Conservation (phyloP, 2,797 vertebrate species). For the Acipenser transmontanus region DNA sequence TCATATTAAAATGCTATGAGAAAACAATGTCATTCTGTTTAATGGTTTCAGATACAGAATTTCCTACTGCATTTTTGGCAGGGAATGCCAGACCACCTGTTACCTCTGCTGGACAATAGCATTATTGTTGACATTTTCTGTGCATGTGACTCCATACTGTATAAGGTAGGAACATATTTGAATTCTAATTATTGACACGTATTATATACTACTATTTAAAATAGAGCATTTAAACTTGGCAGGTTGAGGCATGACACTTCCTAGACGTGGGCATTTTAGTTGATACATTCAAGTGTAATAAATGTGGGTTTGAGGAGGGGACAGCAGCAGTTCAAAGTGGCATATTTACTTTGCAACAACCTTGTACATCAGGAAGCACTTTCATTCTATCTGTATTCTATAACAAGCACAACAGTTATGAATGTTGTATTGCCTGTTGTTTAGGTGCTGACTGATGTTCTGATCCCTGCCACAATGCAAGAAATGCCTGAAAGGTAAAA, state of each 20-base stretch:
- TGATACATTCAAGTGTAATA: no score
- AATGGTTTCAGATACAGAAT: conserved; percentile 81
- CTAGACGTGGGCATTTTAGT: no score
- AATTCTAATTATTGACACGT: background rate
- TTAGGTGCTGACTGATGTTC: conserved; percentile 92
- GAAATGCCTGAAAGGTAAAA: conserved; percentile 96
- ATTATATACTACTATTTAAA: no score
- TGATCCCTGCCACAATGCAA: conserved; percentile 97
- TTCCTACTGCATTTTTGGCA: conserved; percentile 98
- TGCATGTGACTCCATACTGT: conserved; percentile 93
- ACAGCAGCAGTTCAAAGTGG: no score
- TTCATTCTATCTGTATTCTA: no score
- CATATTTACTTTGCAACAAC: no score
- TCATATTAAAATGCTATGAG: no score
- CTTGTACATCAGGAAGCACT: no score
- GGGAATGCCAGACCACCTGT: conserved; percentile 96
- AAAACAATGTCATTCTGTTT: conserved; percentile 20
- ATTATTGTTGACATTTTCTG: conserved; percentile 93
- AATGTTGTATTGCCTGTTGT: conserved; percentile 25
- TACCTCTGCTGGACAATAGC: conserved; percentile 85
- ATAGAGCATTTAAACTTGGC: no score
- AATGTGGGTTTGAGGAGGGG: no score
- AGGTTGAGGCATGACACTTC: no score
- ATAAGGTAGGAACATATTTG: conserved; percentile 69
- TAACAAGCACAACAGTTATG: no score